Evolutionary conservation across 2,113 vertebrate species (phyloP).

Genomic region (Tetraodon nigroviridis): DNA sequence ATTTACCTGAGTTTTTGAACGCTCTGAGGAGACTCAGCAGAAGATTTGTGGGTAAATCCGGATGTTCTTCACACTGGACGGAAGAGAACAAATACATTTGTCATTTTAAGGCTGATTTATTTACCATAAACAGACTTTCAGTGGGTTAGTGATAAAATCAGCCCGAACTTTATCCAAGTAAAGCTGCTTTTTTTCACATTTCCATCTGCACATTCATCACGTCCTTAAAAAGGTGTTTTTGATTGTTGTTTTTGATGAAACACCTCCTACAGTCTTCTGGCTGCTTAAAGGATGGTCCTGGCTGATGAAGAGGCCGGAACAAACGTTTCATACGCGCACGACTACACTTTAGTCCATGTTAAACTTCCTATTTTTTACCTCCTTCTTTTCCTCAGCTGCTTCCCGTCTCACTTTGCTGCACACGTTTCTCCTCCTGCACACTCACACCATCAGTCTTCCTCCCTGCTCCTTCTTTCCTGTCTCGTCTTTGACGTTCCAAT

Average conservation of each 20-base stretch:
- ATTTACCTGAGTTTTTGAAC: constrained; percentile 4
- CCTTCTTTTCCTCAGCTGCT: constrained; percentile 20
- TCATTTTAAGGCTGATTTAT: constrained; percentile 1
- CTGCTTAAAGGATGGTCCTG: neutral
- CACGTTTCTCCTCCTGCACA: constrained; percentile 30
- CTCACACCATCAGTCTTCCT: constrained; percentile 47
- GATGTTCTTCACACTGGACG: neutral
- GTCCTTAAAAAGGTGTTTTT: constrained; percentile 17
- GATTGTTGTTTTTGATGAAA: constrained; percentile 22
- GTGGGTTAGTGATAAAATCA: neutral
- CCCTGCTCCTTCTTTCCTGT: constrained; percentile 27
- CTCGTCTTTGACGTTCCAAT: constrained; percentile 51
- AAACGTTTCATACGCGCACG: constrained; percentile 37
- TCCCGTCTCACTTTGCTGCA: neutral
- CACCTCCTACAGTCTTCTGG: neutral
- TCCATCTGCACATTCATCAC: constrained; percentile 19
- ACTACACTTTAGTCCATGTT: constrained; percentile 26
- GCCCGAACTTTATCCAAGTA: too few relatives aligned
- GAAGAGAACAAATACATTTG: neutral
- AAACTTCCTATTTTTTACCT: constrained; percentile 41
- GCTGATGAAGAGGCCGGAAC: constrained; percentile 16
- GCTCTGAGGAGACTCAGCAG: constrained; percentile 4
- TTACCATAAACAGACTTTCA: neutral
- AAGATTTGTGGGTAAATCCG: neutral
- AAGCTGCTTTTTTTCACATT: neutral